Percentiles rank a stretch among this genome's conserved stretches.
Evolutionary conservation across 2,797 vertebrate species (phyloP).

Genomic region (Enoplosus armatus): DNA sequence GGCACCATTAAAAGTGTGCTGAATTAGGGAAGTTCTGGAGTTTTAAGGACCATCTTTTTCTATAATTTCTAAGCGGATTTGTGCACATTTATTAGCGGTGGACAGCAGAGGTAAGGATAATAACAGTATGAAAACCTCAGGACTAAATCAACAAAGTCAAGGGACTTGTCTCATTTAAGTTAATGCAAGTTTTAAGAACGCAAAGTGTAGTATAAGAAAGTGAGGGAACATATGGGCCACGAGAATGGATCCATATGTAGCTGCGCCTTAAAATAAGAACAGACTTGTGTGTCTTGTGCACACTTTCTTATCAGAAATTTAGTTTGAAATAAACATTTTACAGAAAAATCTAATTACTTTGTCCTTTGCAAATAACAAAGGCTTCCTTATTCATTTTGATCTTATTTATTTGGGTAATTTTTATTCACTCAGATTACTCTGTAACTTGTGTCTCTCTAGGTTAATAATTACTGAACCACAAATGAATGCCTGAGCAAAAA

Average conservation of each 20-base stretch:
- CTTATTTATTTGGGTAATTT: background rate
- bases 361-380: background rate
- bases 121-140: too few relatives aligned
- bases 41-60: background rate
- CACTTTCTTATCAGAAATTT: background rate
- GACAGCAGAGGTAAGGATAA: too few relatives aligned
- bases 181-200: background rate
- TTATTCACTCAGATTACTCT: background rate
- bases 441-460: background rate
- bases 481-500: background rate
- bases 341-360: background rate
- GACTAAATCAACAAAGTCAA: background rate
- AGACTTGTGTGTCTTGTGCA: background rate
- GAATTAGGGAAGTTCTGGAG: background rate
- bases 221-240: background rate
- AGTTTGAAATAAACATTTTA: background rate
- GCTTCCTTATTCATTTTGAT: background rate
- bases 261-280: background rate
- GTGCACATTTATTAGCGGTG: too few relatives aligned
- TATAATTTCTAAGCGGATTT: too few relatives aligned
- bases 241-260: background rate
- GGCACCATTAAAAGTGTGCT: too few relatives aligned
- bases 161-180: background rate
- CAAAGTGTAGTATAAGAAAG: background rate
- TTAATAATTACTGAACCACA: slow-evolving; percentile 9